Evolutionary conservation across 2,797 vertebrate genomes (phyloP).

Genomic region (Tauraco hartlaubi): DNA sequence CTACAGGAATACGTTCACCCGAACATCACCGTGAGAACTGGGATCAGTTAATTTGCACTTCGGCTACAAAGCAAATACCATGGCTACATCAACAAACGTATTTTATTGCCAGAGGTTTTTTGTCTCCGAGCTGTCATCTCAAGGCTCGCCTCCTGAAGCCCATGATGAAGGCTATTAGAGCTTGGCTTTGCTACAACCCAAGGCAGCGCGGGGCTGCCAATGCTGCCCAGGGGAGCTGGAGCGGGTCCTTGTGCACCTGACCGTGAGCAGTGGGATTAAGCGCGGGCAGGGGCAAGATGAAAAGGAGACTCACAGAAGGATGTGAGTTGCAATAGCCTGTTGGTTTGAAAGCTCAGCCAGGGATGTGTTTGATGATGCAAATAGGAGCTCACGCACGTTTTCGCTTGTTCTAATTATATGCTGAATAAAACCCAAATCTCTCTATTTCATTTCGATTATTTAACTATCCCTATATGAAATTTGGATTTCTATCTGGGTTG

Average conservation of each 20-base stretch:
- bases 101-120: not conserved
- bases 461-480: not conserved
- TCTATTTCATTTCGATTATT: not conserved
- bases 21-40: rapidly evolving
- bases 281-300: not conserved
- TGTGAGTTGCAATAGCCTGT: not conserved
- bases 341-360: not conserved
- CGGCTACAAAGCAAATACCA: not conserved
- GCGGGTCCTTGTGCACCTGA: not conserved
- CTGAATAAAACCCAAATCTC: not conserved
- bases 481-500: not conserved
- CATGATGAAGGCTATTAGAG: not conserved
- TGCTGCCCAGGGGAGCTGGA: not conserved
- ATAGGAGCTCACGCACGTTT: rapidly evolving
- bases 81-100: not conserved
- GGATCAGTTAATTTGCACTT: not conserved
- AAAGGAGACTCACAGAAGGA: not conserved
- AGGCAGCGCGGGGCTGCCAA: rapidly evolving
- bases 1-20: not conserved
- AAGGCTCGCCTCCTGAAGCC: not conserved
- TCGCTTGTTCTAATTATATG: not conserved
- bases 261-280: not conserved
- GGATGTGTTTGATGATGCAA: not conserved
- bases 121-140: not conserved
- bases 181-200: not conserved